Evolutionary conservation across 2,888 invertebrate genomes (phyloP).

Genomic region (Kuschelorhynchus macadamiae): DNA sequence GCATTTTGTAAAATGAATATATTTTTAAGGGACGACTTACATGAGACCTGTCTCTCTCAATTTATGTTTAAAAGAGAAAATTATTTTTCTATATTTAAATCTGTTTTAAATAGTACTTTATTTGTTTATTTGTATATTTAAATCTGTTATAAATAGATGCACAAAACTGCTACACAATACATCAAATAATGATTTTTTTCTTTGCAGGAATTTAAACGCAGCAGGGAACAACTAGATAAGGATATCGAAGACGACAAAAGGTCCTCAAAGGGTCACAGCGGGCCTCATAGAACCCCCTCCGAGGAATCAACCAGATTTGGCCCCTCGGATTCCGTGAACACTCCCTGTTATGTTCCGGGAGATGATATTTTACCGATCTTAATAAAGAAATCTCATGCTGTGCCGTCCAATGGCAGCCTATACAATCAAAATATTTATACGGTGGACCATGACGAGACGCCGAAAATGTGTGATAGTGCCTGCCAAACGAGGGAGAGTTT

Average conservation of each 20-base stretch:
- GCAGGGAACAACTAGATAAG: conserved; percentile 59
- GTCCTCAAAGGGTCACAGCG: conserved; percentile 42
- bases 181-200: too few species aligned
- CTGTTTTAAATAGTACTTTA: too few species aligned
- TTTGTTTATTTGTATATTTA: too few species aligned
- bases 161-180: too few species aligned
- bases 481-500: conserved; percentile 89
- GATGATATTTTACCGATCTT: conserved; percentile 67
- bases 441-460: conserved; percentile 64
- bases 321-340: conserved; percentile 58
- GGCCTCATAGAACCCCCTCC: conserved; percentile 41
- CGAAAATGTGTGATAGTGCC: conserved; percentile 80
- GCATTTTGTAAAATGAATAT: too few species aligned
- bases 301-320: conserved; percentile 48
- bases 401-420: conserved; percentile 61
- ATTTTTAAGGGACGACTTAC: too few species aligned
- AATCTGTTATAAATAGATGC: too few species aligned
- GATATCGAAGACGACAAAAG: conserved; percentile 44
- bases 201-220: conserved; percentile 50
- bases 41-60: too few species aligned
- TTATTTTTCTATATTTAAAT: too few species aligned
- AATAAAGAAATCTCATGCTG: conserved; percentile 60
- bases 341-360: conserved; percentile 70
- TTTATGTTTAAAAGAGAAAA: too few species aligned
- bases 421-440: conserved; percentile 62